Evolutionary conservation across 2,113 vertebrate genomes (phyloP), one percentile per base, ranked within the genome.

Genomic region (Solenodon paradoxus): DNA sequence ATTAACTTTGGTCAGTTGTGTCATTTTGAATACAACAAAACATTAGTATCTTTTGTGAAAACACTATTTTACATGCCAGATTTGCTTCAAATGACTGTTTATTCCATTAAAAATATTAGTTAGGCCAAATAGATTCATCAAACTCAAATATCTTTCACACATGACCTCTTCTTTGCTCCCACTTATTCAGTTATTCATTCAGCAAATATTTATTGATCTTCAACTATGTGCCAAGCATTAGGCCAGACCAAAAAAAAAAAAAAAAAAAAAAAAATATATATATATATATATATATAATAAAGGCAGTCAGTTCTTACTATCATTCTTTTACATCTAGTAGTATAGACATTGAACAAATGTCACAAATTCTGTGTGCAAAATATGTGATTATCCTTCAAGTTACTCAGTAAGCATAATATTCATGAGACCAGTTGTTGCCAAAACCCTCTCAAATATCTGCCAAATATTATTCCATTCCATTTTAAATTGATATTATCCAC

Each of bases 341-440:
- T 66, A 80, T 10, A 81, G 64, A 63, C 5, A 40, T 85, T 82
- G 63, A 92, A 83, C 47, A 88, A 51, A 64, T 88, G 53, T 75
- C 72, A 82, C 57, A 81, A 77, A 86, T 53, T 88, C 57, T 89
- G 10, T 2, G 28, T 85, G n/a, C 45, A 72, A 38, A 91, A 74
- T 79, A 74, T 88, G 9, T 45, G 40, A 77, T 96, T 74, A 64
- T 57, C 83, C 8, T 87, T 89, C 40, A 55, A 49, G 26, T 88
- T 85, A 19, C 95, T 97, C 64, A 93, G 92, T 40, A 98, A 90
- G 72, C 92, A 51, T 93, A 87, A 90, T 95, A 95, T 96, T 97
- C 92, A 93, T 97, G 92, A 97, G 45, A 69, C 53, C 5, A 92
- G 22, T 72, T 64, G 38, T 95, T 97, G 94, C 38, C 88, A 82